Base-by-base conservation (phyloP, 2,113 vertebrate species). In the Ictidomys tridecemlineatus region DNA sequence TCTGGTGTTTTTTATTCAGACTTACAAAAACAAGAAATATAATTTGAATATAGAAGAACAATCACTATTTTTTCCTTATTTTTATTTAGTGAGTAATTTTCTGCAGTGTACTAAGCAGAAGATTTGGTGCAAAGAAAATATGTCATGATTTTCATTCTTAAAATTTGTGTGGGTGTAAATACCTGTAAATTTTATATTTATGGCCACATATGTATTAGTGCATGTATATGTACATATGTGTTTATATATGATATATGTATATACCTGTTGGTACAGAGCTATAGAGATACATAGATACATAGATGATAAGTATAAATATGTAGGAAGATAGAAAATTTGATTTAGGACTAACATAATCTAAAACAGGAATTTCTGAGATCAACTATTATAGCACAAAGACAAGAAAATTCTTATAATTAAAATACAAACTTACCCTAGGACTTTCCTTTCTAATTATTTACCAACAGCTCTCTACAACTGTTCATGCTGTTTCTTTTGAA, bases 401-500 rank as follows among this genome's bases (percentile, higher is more conserved):
- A 84, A 30, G 5, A 87, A 84, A 82, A 51, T 73, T 90, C 13
- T 48, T 61, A 69, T 70, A 84, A 20, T 69, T 61, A 89, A 87
- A 56, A 8, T 22, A 69, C 70, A 84, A 51, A 87, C 45, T 20
- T 73, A 51, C 48, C 53, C 61, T 45, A 53, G 48, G 2, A 69
- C 65, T 14, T 69, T 87, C 18, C 32, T 76, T 85, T 88, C 58
- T 77, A 89, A 65, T 96, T 84, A 85, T 88, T 88, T 70, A 45
- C 32, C 76, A 76, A 39, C 51, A 39, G 11, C 5, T 45, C 61
- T 95, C 42, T 95, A 8, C 13, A 42, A 22, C 72, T 45, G 18
- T 77, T 6, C 37, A 34, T 45, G 88, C 8, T 83, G 26, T 37
- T 80, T 14, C 48, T 53, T 37, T 34, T 8, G 18, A 73, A 20